A percentile compares a stretch with the other conserved stretches of the same genome.
Evolutionary conservation across 1,140 invertebrate genomes (phyloP).

Genomic region (Danaus plexippus): DNA sequence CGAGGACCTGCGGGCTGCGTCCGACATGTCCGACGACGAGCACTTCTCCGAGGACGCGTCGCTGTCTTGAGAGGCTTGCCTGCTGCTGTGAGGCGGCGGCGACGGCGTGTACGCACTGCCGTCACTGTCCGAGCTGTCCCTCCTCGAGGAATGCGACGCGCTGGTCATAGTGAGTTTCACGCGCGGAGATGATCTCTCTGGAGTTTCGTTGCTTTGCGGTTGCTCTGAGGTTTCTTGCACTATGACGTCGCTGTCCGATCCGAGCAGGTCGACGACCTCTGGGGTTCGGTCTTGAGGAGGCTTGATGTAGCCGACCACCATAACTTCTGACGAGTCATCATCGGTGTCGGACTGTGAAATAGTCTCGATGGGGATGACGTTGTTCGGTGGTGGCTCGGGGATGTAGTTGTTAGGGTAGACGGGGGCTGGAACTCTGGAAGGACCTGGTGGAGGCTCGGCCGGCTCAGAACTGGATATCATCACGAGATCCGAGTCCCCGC

Average conservation of each 20-base stretch:
- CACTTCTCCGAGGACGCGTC: slow-evolving; percentile 6
- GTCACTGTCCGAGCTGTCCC: slow-evolving; percentile 31
- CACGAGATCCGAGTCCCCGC: slow-evolving; percentile 60
- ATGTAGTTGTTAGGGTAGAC: slow-evolving; percentile 46
- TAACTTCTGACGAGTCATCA: slow-evolving; percentile 61
- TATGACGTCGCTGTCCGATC: slow-evolving; percentile 73
- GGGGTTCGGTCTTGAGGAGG: slow-evolving; percentile 73
- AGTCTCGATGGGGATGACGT: slow-evolving; percentile 62
- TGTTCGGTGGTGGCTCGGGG: slow-evolving; percentile 29
- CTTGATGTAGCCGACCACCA: slow-evolving; percentile 69
- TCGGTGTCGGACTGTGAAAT: slow-evolving; percentile 66
- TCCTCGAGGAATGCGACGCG: slow-evolving; percentile 18
- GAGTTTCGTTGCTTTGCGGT: slow-evolving; percentile 11
- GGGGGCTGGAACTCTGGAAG: slow-evolving; percentile 38
- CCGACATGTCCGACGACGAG: slow-evolving; percentile 1
- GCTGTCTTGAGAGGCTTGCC: slow-evolving; percentile 18
- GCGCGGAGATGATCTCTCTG: slow-evolving; percentile 22
- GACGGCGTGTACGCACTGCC: slow-evolving; percentile 33
- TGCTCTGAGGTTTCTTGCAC: slow-evolving; percentile 57
- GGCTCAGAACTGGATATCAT: slow-evolving; percentile 49
- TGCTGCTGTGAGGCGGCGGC: slow-evolving; percentile 12
- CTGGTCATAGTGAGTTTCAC: slow-evolving; percentile 48
- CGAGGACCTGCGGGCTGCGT: slow-evolving; percentile 1
- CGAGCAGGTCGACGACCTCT: slow-evolving; percentile 72
- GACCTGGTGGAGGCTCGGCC: slow-evolving; percentile 37